Evolutionary conservation across 2,113 vertebrate genomes (phyloP).

Genomic region (Chelonoidis abingdonii): DNA sequence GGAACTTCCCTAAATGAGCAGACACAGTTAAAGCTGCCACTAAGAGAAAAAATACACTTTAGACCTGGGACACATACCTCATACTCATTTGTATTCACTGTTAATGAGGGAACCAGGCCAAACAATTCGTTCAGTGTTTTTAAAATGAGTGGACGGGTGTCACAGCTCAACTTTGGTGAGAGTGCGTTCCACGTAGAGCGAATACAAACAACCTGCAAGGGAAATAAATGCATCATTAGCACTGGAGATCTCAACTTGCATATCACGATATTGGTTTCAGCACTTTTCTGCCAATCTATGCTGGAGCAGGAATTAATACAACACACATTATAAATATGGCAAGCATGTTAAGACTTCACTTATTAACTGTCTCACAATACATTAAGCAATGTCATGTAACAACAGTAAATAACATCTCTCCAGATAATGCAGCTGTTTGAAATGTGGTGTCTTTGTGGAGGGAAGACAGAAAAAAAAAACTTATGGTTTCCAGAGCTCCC

Average conservation of each 20-base stretch:
- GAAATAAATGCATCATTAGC: background rate
- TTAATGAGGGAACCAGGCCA: constrained; percentile 89
- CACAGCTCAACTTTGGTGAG: constrained; percentile 86
- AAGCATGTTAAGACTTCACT: background rate
- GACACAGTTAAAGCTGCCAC: background rate
- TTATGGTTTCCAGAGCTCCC: background rate
- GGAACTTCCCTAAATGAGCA: background rate
- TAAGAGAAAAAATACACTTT: background rate
- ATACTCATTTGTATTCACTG: constrained; percentile 90
- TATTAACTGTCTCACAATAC: background rate
- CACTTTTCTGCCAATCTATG: background rate
- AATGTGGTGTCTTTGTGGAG: background rate
- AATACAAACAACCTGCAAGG: constrained; percentile 91
- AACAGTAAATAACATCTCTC: background rate
- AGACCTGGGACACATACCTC: constrained; percentile 79
- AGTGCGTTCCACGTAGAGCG: constrained; percentile 91
- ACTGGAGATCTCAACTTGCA: background rate
- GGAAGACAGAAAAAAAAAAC: background rate
- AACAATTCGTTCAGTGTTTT: constrained; percentile 88
- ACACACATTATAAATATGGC: rapidly evolving
- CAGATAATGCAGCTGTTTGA: background rate
- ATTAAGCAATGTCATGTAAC: background rate
- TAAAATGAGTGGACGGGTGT: constrained; percentile 88
- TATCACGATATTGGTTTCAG: background rate
- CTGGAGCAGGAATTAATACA: background rate